Base-by-base conservation (phyloP, 2,888 invertebrate genomes). In the Netelia melanura region DNA sequence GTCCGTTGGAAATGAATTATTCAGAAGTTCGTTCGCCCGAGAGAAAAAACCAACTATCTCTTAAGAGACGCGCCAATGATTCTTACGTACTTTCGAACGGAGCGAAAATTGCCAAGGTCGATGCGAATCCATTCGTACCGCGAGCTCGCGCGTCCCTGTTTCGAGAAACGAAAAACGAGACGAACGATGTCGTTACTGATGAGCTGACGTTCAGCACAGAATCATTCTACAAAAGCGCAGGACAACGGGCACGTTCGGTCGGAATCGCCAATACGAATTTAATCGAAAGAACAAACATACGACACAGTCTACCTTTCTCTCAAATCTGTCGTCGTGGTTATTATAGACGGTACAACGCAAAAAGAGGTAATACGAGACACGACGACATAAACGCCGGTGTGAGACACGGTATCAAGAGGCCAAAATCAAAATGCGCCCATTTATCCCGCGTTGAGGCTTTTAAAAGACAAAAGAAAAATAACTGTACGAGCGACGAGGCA, bases 301-400 rank as follows among this genome's bases (percentile, higher is more conserved):
- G 88, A 11, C 82, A 86, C 68, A 88, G 88, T 76, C 30, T 88
- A 14, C 87, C 87, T 0, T 48, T 2, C 30, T 30, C 72, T 3
- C 56, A 58, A 23, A 44, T 48, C 10, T 62, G 23, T 30, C 75
- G 72, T 75, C 79, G 82, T 30, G 30, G 54, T 14, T 62, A 85
- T 62, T 67, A 38, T 44, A 58, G 9, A 21, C 58, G 21, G 21
- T 21, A 21, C 21, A 21, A 10, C 9, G 17, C 21, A 58, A 48
- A 48, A 23, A 58, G 21, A 58, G 58, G 5, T 17, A 3, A 1
- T 1, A 14, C 5, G 54, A 14, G 83, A 78, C 89, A 94, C 10
- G 96, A 96, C 0, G 95, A 95, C 90, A 96, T 96, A n/a, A 96
- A 96, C 90, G 94, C 95, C 83, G 96, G 96, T 0, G 96, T 96